phyloP scores from a whole-genome alignment of 2,797 vertebrate genomes.

The Silurus aristotelis region DNA sequence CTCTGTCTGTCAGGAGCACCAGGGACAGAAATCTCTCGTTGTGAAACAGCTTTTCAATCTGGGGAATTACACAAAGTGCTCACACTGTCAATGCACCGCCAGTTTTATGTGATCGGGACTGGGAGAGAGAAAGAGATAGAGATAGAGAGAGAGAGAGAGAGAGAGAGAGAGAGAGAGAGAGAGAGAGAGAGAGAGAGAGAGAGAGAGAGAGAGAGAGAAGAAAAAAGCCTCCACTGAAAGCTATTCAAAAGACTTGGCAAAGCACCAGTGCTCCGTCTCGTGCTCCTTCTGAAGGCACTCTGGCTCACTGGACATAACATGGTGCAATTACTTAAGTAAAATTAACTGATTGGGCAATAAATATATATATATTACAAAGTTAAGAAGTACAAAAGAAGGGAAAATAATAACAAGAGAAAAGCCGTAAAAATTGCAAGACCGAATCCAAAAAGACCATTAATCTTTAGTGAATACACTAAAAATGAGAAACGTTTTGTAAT shows the following conservation, averaged over 20 bases:
- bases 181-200: slow-evolving; percentile 43
- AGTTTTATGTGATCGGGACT: slow-evolving; percentile 68
- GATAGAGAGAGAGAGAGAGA: slow-evolving; percentile 44
- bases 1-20: slow-evolving; percentile 56
- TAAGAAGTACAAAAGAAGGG: slow-evolving; percentile 52
- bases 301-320: slow-evolving; percentile 62
- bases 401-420: background rate
- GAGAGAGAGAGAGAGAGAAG: slow-evolving; percentile 45
- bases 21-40: slow-evolving; percentile 76
- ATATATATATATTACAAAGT: slow-evolving; percentile 64
- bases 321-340: slow-evolving; percentile 67
- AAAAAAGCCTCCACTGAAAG: slow-evolving; percentile 61
- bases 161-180: slow-evolving; percentile 36
- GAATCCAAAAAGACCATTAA: slow-evolving; percentile 63
- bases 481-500: slow-evolving; percentile 66
- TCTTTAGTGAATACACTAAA: slow-evolving; percentile 65
- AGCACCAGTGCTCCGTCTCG: slow-evolving; percentile 61
- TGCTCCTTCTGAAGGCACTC: slow-evolving; percentile 57
- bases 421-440: slow-evolving; percentile 60
- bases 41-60: slow-evolving; percentile 81
- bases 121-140: slow-evolving; percentile 39
- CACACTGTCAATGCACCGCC: slow-evolving; percentile 81
- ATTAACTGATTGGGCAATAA: slow-evolving; percentile 62
- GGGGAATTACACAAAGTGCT: slow-evolving; percentile 84
- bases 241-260: slow-evolving; percentile 70